These are phyloP conservation scores for chimpanzee (Pan troglodytes) DNA, from an alignment of 2,113 vertebrate genomes.

Conservation along the genomic window DNA sequence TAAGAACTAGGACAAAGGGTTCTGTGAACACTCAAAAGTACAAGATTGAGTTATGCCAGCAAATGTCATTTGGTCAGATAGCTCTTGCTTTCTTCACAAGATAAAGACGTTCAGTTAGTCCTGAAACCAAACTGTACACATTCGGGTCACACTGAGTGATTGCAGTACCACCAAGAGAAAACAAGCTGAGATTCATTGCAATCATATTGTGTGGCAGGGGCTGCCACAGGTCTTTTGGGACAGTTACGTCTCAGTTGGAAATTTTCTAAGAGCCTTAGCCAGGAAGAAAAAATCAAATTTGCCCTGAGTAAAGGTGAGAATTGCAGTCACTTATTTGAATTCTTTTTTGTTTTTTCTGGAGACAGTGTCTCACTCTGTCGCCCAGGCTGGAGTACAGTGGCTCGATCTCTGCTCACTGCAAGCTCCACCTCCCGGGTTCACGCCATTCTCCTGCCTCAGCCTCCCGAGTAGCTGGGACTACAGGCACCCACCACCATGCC, in stretches of 20 bases:
- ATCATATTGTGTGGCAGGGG: not conserved
- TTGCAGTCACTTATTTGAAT: slow-evolving; percentile 3
- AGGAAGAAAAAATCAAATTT: slow-evolving; percentile 57
- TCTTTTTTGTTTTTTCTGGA: too few relatives aligned
- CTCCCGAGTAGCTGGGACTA: too few relatives aligned
- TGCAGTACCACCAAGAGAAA: slow-evolving; percentile 29
- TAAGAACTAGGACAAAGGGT: slow-evolving; percentile 22
- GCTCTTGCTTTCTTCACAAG: slow-evolving; percentile 31
- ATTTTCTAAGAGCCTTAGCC: slow-evolving; percentile 38
- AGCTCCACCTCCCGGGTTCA: too few relatives aligned
- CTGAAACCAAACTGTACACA: slow-evolving; percentile 50
- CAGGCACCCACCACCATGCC: too few relatives aligned
- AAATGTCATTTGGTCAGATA: slow-evolving; percentile 49
- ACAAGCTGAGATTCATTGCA: slow-evolving; percentile 45
- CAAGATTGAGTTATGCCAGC: slow-evolving; percentile 45
- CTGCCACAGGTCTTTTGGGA: slow-evolving; percentile 33
- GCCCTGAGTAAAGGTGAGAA: slow-evolving; percentile 7
- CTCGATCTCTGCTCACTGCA: too few relatives aligned
- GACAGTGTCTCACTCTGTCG: too few relatives aligned
- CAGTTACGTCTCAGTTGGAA: slow-evolving; percentile 47
- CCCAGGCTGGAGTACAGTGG: too few relatives aligned
- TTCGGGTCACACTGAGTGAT: slow-evolving; percentile 51
- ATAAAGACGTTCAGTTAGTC: slow-evolving; percentile 22
- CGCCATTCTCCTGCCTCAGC: too few relatives aligned
- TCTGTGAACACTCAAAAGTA: slow-evolving; percentile 15